Percentiles rank a stretch among this genome's conserved stretches.
Evolutionary conservation across 2,797 vertebrate genomes (phyloP).

Genomic region (Nyctalus aviator): DNA sequence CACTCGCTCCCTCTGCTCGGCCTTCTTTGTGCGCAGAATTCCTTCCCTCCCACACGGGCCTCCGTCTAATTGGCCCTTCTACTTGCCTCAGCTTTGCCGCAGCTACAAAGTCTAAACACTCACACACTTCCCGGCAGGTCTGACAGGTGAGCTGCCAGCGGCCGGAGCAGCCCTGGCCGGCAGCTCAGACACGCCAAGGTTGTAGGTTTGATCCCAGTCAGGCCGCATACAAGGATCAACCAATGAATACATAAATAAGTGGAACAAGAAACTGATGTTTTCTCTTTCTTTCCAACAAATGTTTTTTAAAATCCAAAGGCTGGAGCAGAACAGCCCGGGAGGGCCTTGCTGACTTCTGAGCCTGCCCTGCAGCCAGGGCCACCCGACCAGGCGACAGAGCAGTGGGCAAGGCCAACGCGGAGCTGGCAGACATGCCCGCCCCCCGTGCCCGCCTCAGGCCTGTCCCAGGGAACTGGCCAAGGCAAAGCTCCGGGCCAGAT

Average conservation of each 20-base stretch:
- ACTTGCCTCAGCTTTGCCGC: constrained; percentile 26
- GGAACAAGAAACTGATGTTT: background rate
- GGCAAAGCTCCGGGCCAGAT: constrained; percentile 74
- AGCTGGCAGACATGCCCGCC: background rate
- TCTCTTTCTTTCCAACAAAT: background rate
- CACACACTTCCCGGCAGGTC: background rate
- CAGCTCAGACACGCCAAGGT: background rate
- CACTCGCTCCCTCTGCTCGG: constrained; percentile 70
- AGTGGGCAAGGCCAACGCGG: background rate
- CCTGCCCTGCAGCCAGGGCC: background rate
- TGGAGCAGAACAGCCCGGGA: background rate
- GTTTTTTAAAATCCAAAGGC: background rate
- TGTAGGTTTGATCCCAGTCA: too few species aligned
- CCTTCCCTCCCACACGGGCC: constrained; percentile 71
- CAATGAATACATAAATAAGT: too few species aligned
- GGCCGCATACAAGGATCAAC: too few species aligned
- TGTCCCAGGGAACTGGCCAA: constrained; percentile 20
- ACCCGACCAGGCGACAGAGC: background rate
- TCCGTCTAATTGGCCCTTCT: constrained; percentile 52
- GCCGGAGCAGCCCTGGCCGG: background rate
- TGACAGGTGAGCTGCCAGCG: constrained; percentile 4
- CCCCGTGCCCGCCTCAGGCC: background rate
- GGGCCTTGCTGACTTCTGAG: background rate
- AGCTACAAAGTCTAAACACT: too few species aligned
- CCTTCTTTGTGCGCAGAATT: constrained; percentile 59